Evolutionary conservation across 23 tunicate genomes (phyloP).

Genomic region (Botrylloides violaceus): DNA sequence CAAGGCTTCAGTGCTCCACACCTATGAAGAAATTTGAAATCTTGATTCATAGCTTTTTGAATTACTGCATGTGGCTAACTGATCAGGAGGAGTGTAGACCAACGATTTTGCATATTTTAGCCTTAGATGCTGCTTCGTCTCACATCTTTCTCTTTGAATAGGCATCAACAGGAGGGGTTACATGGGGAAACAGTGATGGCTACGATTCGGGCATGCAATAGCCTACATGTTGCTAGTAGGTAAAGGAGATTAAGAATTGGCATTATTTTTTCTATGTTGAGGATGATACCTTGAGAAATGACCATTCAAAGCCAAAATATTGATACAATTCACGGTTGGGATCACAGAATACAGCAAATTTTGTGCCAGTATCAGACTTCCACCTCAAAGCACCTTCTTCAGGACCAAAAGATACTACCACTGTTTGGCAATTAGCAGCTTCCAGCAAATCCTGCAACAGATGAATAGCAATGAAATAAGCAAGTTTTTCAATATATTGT

Average conservation of each 20-base stretch:
- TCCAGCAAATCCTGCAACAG: constrained; percentile 29
- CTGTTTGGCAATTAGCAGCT: constrained; percentile 30
- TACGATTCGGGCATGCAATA: too few relatives aligned
- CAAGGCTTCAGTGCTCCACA: constrained; percentile 23
- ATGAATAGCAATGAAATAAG: background rate
- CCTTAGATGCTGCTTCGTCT: too few relatives aligned
- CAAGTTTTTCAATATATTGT: background rate
- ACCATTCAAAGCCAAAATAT: constrained; percentile 1
- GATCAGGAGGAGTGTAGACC: too few relatives aligned
- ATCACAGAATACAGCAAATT: constrained; percentile 28
- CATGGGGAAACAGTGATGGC: too few relatives aligned
- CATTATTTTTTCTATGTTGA: too few relatives aligned
- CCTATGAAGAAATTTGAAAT: background rate
- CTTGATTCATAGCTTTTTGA: too few relatives aligned
- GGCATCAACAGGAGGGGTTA: too few relatives aligned
- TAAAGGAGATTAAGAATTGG: too few relatives aligned
- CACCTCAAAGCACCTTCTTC: constrained; percentile 39
- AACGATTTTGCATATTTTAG: too few relatives aligned
- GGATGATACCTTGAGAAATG: constrained; percentile 12
- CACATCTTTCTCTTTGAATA: too few relatives aligned
- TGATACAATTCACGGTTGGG: constrained; percentile 6
- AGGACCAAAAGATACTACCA: constrained; percentile 61
- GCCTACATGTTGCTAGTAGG: too few relatives aligned
- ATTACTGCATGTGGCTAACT: too few relatives aligned
- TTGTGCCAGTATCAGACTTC: constrained; percentile 40